These are phyloP conservation scores for Macquaria ambigua DNA, from an alignment of 2,113 vertebrate genomes.

Conservation along the genomic window DNA sequence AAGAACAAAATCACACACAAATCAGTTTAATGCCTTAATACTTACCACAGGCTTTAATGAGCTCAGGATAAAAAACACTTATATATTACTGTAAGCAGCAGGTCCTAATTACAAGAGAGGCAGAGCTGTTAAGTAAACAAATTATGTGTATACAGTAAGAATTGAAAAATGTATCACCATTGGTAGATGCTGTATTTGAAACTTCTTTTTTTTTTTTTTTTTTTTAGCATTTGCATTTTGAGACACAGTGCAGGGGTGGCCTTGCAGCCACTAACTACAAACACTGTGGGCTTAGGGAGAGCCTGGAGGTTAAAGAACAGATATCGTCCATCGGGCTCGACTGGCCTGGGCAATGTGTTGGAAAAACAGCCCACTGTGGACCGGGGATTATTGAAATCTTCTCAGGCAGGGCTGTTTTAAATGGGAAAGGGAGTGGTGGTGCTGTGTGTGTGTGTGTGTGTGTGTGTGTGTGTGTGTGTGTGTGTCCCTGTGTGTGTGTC, in stretches of 20 bases:
- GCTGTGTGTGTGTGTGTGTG: slow-evolving; percentile 23
- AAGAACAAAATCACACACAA: slow-evolving; percentile 59
- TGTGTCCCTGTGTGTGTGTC: slow-evolving; percentile 5
- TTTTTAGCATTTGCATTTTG: slow-evolving; percentile 16
- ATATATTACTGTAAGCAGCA: slow-evolving; percentile 59
- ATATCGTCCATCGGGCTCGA: slow-evolving; percentile 53
- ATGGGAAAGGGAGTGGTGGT: slow-evolving; percentile 57
- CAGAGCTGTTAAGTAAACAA: slow-evolving; percentile 65
- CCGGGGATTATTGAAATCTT: slow-evolving; percentile 75
- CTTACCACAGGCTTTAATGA: slow-evolving; percentile 74
- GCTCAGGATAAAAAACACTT: slow-evolving; percentile 65
- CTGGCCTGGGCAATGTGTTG: slow-evolving; percentile 56
- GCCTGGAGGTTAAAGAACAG: slow-evolving; percentile 40
- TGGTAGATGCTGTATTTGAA: slow-evolving; percentile 6
- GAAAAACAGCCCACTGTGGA: slow-evolving; percentile 67
- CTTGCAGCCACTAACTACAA: not conserved
- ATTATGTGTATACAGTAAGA: slow-evolving; percentile 58
- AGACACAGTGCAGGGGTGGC: not conserved
- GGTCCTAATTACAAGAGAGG: slow-evolving; percentile 61
- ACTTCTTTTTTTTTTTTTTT: not conserved
- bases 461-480: no score
- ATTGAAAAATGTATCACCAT: slow-evolving; percentile 36
- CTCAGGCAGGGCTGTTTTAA: slow-evolving; percentile 70
- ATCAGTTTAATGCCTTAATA: slow-evolving; percentile 72
- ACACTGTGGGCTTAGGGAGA: not conserved